Conservation (phyloP, 2,888 invertebrate species). For the Tridacna gigas region DNA sequence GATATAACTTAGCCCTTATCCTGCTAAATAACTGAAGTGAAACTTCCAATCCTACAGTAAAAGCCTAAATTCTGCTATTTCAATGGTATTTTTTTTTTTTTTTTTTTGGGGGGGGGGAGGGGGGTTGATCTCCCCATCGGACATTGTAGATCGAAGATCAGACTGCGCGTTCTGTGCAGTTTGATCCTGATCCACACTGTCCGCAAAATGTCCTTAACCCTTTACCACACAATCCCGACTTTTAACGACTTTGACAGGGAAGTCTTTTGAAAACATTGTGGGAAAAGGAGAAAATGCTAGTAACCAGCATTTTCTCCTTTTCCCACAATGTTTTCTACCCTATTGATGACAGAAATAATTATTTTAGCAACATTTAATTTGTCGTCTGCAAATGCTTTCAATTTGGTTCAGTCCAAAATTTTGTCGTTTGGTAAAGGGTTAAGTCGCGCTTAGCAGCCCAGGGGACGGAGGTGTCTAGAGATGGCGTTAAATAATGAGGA, state of each 20-base stretch:
- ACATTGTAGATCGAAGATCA: no score
- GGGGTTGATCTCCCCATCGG: no score
- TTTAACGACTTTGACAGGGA: not conserved
- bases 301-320: not conserved
- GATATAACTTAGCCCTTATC: no score
- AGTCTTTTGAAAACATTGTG: not conserved
- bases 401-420: not conserved
- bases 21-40: no score
- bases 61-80: no score
- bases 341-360: not conserved
- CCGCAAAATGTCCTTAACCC: no score
- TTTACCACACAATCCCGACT: not conserved
- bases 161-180: no score
- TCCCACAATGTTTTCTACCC: not conserved
- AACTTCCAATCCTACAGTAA: no score
- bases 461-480: not conserved
- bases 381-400: not conserved
- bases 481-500: not conserved
- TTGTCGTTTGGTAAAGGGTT: not conserved
- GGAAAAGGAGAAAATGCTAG: slow-evolving; percentile 2
- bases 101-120: no score
- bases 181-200: no score
- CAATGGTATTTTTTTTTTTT: no score
- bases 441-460: not conserved
- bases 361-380: not conserved